These are phyloP conservation scores for Bufo bufo DNA, from an alignment of 2,113 vertebrate genomes.

Conservation along the genomic window DNA sequence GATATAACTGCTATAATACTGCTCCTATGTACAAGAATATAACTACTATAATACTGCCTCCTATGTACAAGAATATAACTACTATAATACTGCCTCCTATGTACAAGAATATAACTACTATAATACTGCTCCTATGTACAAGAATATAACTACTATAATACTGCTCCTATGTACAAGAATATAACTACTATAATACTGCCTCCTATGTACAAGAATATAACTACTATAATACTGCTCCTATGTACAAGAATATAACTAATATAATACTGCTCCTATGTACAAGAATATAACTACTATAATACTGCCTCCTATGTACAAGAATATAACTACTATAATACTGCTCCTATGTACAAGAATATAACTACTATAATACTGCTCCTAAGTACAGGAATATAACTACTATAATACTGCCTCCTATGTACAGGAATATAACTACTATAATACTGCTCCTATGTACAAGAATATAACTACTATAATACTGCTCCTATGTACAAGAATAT, in stretches of 20 bases:
- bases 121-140: no score
- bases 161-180: no score
- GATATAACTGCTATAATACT: not conserved
- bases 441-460: not conserved
- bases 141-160: no score
- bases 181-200: no score
- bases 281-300: no score
- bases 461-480: slow-evolving; percentile 1
- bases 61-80: not conserved
- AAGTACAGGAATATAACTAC: no score
- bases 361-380: no score
- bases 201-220: not conserved
- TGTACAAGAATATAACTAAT: not conserved
- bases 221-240: not conserved
- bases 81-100: not conserved
- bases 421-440: no score
- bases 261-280: not conserved
- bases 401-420: no score
- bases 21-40: no score
- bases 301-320: not conserved
- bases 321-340: not conserved
- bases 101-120: no score
- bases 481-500: not conserved
- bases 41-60: no score
- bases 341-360: not conserved